Percentiles rank a stretch among this genome's conserved stretches.
phyloP scores from a whole-genome alignment of 2,113 vertebrate species.

The Rhabdornis inornatus region DNA sequence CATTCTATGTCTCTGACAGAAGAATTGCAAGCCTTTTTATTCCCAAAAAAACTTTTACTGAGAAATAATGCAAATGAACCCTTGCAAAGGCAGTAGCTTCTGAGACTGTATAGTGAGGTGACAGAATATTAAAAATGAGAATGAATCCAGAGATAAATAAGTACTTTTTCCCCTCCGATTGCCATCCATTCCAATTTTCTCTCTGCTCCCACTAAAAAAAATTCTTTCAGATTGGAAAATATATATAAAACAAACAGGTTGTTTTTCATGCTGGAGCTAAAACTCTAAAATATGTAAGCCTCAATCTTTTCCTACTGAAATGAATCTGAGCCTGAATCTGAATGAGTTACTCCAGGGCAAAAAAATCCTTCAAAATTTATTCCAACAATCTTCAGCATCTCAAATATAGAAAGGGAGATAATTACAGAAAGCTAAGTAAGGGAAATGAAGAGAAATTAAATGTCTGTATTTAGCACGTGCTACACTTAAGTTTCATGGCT shows the following conservation, averaged over 20 bases:
- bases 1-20: neutral
- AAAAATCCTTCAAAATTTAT: neutral
- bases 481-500: neutral
- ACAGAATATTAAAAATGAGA: neutral
- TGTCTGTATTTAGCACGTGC: neutral
- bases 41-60: neutral
- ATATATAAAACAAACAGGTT: neutral
- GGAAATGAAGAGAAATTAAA: neutral
- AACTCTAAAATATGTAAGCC: neutral
- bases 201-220: neutral
- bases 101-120: neutral
- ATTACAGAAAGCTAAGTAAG: neutral
- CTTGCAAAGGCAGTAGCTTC: neutral
- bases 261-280: neutral
- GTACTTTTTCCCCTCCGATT: accelerated
- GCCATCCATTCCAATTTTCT: neutral
- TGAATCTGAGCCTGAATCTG: neutral
- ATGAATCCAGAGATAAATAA: neutral
- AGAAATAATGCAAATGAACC: neutral
- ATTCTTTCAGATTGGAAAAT: neutral
- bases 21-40: neutral
- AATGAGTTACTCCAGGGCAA: neutral
- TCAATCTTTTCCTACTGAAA: neutral
- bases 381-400: neutral
- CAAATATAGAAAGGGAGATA: neutral